A percentile compares a stretch with the other conserved stretches of the same genome.
These are phyloP conservation scores for Bufo gargarizans DNA, from an alignment of 2,113 vertebrate genomes.

Conservation along the genomic window DNA sequence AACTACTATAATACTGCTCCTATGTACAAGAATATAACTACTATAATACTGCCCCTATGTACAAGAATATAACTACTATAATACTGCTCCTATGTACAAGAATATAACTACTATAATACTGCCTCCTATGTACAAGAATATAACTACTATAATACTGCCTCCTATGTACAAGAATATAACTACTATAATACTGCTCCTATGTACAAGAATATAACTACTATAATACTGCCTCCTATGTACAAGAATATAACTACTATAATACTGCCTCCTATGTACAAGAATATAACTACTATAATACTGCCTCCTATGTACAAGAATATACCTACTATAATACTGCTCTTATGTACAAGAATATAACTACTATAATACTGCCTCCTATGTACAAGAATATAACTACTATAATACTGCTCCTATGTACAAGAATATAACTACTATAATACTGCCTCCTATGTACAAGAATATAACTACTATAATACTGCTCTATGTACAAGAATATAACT, in stretches of 20 bases:
- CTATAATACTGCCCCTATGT: no score
- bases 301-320: no score
- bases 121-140: not conserved
- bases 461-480: not conserved
- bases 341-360: no score
- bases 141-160: no score
- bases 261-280: not conserved
- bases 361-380: no score
- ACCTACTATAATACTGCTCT: no score
- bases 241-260: not conserved
- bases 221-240: not conserved
- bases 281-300: not conserved
- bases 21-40: not conserved
- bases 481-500: not conserved
- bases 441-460: not conserved
- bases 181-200: not conserved
- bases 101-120: slow-evolving; percentile 2
- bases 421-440: no score
- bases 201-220: not conserved
- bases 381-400: no score
- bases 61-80: not conserved
- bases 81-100: not conserved
- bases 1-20: not conserved
- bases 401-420: no score
- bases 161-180: not conserved